These are phyloP conservation scores for Acleris emargana DNA, from an alignment of 2,888 invertebrate genomes.

Conservation along the genomic window DNA sequence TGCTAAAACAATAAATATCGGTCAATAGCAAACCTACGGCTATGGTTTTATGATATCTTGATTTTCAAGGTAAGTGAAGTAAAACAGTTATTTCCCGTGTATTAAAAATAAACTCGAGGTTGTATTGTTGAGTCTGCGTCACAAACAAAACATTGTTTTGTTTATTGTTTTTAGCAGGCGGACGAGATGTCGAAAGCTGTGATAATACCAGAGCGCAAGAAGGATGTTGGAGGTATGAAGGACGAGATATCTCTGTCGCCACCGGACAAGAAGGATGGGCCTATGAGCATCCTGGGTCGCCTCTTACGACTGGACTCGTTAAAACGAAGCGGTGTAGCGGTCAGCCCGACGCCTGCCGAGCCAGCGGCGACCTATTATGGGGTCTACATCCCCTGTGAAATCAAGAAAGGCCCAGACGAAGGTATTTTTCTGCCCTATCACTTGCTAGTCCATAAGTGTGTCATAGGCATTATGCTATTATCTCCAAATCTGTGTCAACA, in stretches of 20 bases:
- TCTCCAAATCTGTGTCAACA: constrained; percentile 11
- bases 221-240: constrained; percentile 68
- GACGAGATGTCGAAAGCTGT: constrained; percentile 76
- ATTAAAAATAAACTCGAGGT: constrained; percentile 66
- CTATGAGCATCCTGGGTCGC: constrained; percentile 70
- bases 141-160: constrained; percentile 76
- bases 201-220: constrained; percentile 69
- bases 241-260: constrained; percentile 71
- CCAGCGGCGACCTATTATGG: constrained; percentile 72
- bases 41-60: constrained; percentile 71
- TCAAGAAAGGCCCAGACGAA: constrained; percentile 79
- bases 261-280: constrained; percentile 68
- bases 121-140: constrained; percentile 60
- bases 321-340: constrained; percentile 54
- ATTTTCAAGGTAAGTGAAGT: constrained; percentile 52
- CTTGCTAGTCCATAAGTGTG: constrained; percentile 16
- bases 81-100: constrained; percentile 40
- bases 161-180: constrained; percentile 68
- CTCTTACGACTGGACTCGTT: constrained; percentile 68
- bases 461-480: constrained; percentile 23
- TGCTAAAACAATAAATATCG: constrained; percentile 47
- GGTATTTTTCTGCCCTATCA: constrained; percentile 52
- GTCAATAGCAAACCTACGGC: constrained; percentile 42
- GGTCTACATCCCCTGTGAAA: constrained; percentile 82
- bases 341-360: constrained; percentile 60